phyloP scores from a whole-genome alignment of 1,140 invertebrate genomes.

The Caenorhabditis remanei region DNA sequence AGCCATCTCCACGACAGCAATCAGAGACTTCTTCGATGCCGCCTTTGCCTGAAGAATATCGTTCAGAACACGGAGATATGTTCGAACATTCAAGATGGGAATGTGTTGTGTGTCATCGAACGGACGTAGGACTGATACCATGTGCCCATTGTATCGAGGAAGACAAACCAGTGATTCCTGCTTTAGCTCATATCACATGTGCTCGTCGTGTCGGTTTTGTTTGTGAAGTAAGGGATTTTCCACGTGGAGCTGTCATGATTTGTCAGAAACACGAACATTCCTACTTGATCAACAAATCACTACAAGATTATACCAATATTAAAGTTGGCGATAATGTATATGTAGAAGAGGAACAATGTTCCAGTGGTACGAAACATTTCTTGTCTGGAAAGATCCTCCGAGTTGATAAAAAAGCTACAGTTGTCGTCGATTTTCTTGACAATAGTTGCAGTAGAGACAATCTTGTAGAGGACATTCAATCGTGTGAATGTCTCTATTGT shows the following conservation, averaged over 20 bases:
- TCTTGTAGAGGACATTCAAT: neutral
- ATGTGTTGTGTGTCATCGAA: conserved; percentile 51
- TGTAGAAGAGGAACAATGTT: neutral
- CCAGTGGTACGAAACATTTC: neutral
- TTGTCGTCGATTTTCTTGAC: conserved; percentile 9
- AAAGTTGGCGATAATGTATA: neutral
- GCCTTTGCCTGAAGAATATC: neutral
- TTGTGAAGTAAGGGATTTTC: conserved; percentile 59
- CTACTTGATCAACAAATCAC: too few relatives aligned
- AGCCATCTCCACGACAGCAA: neutral
- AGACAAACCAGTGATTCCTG: neutral
- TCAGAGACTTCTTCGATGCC: neutral
- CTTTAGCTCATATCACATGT: conserved; percentile 62
- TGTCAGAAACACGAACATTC: conserved; percentile 60
- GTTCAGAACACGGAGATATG: neutral
- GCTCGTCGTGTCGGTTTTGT: conserved; percentile 54
- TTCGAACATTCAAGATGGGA: conserved; percentile 20
- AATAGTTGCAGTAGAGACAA: neutral
- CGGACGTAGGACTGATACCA: conserved; percentile 48
- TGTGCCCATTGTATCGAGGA: conserved; percentile 52
- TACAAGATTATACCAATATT: neutral
- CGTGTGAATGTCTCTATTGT: conserved; percentile 12
- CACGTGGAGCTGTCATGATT: conserved; percentile 39
- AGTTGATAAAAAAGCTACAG: neutral
- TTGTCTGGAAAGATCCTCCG: neutral